These are phyloP conservation scores for Neomonachus schauinslandi DNA, from an alignment of 2,113 vertebrate genomes.

Conservation along the genomic window DNA sequence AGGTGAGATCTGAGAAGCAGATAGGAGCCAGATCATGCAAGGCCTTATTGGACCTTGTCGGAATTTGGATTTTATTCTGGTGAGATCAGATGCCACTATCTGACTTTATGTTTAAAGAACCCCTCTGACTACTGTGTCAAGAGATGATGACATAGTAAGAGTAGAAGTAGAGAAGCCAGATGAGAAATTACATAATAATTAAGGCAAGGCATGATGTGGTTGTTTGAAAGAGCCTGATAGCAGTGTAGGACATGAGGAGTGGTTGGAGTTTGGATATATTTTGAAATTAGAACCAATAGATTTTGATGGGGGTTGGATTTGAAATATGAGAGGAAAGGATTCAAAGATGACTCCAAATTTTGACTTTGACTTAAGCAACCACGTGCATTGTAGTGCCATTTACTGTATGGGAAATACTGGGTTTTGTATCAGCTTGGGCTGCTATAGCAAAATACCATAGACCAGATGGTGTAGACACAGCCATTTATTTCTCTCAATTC, in stretches of 20 bases:
- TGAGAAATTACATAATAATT: background rate
- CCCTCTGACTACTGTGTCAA: background rate
- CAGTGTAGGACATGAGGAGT: background rate
- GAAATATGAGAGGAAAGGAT: background rate
- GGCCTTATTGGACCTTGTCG: background rate
- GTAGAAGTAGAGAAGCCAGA: background rate
- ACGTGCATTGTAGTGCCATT: background rate
- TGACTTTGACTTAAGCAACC: background rate
- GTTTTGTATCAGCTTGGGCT: too few relatives aligned
- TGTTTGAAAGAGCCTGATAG: background rate
- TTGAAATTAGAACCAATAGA: background rate
- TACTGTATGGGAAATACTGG: background rate
- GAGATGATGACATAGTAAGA: background rate
- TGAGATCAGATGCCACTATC: background rate
- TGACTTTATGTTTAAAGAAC: background rate
- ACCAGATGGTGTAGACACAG: background rate
- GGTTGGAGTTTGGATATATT: background rate
- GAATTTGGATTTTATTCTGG: background rate
- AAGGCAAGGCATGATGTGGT: background rate
- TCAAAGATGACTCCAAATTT: background rate
- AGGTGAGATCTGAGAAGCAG: background rate
- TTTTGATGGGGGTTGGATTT: background rate
- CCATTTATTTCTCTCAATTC: background rate
- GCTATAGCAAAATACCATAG: background rate
- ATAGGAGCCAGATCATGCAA: too few relatives aligned